Percentiles rank a stretch among this genome's conserved stretches.
Evolutionary conservation across 2,888 invertebrate species (phyloP).

Genomic region (Exephanes ischioxanthus): DNA sequence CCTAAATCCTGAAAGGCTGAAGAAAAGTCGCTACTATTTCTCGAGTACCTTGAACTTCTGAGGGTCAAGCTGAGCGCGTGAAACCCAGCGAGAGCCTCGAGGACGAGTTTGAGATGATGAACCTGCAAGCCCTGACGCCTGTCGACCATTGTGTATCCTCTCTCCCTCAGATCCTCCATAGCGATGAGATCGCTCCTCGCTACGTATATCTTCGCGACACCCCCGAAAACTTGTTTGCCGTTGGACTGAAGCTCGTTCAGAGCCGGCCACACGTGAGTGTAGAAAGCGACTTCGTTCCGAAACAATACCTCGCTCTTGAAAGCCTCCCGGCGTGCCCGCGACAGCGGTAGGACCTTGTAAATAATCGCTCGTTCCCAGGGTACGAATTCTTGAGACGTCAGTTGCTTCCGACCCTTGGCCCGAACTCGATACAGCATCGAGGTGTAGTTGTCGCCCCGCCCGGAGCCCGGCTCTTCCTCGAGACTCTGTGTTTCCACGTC

Average conservation of each 20-base stretch:
- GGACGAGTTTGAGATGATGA: conserved; percentile 82
- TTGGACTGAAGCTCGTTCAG: conserved; percentile 86
- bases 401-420: conserved; percentile 86
- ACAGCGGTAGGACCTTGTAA: conserved; percentile 90
- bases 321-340: conserved; percentile 88
- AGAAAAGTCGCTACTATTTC: not conserved
- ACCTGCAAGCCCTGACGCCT: conserved; percentile 82
- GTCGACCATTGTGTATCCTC: conserved; percentile 84
- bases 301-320: conserved; percentile 91
- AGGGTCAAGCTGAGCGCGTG: conserved; percentile 86
- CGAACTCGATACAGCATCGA: conserved; percentile 90
- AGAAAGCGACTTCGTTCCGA: conserved; percentile 90
- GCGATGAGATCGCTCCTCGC: conserved; percentile 85
- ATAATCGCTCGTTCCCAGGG: conserved; percentile 90
- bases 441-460: conserved; percentile 91
- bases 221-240: conserved; percentile 77
- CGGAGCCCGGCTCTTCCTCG: conserved; percentile 90
- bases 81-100: conserved; percentile 85
- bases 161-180: conserved; percentile 85
- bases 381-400: conserved; percentile 83
- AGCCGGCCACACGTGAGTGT: conserved; percentile 90
- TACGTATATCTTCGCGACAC: conserved; percentile 81
- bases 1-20: not conserved
- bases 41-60: conserved; percentile 79
- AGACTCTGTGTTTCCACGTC: conserved; percentile 78